Base-by-base conservation (phyloP, 2,888 invertebrate species). In the Plutella xylostella region DNA sequence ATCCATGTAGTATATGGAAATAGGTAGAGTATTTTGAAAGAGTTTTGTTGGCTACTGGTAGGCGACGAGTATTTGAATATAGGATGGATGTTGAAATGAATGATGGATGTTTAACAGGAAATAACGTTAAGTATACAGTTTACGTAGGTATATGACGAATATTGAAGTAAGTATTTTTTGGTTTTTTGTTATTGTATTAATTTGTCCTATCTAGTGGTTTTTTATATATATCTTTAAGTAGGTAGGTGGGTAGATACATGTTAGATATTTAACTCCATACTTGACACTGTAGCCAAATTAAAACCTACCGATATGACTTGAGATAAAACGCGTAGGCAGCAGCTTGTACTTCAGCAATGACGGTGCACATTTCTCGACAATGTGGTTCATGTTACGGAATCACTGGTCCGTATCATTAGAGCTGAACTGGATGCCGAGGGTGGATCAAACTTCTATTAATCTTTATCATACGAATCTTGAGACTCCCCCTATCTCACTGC, bases 331-430 rank as follows among this genome's bases (percentile, higher is more conserved):
- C 39, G 21, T 18, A 9, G 28, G 28, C 11, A 9, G 5, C 9
- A 25, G 9, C 9, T n/a, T 3, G 28, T n/a, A 28, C 28, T 2
- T 28, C 9, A 9, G 11, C 47, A 42, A 59, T 68, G 68, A 67
- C 52, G 49, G 45, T 48, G 55, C 63, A 61, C 51, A 58, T 65
- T 57, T 52, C 39, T 45, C 14, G 18, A 9, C 42, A 55, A 55
- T 57, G 55, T 60, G 60, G 54, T 62, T 58, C 61, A 60, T 62
- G 63, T 57, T 61, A 64, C 62, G 35, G 12, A 39, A 60, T 61
- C 69, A 68, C 55, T 62, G 65, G 60, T 60, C 64, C 70, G 63
- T 62, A 68, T 68, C 68, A 70, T 71, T 67, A 68, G 60, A 57
- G 63, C 56, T 31, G n/a, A 42, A n/a, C 39, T 47, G 42, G 43